phyloP scores from a whole-genome alignment of 2,113 vertebrate species.

The Antechinus stuartii region DNA sequence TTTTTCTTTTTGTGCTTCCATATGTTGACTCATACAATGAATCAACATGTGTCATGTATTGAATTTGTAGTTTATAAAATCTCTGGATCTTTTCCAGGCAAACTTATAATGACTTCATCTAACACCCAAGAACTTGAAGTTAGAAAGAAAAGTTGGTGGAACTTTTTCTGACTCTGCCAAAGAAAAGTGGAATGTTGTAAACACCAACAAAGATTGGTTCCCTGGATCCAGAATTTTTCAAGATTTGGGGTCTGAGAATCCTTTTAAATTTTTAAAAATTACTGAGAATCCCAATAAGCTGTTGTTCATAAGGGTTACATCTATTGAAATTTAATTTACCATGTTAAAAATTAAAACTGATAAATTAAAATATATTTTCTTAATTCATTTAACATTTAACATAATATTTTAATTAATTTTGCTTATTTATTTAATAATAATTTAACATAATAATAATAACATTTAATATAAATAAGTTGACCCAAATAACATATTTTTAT shows the following conservation, averaged over 20 bases:
- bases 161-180: background rate
- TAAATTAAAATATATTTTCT: background rate
- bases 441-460: background rate
- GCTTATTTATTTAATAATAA: no score
- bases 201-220: background rate
- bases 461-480: background rate
- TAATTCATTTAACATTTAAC: background rate
- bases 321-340: background rate
- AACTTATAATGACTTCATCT: background rate
- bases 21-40: background rate
- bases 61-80: background rate
- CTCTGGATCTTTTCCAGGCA: background rate
- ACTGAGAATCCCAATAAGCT: background rate
- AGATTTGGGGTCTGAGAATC: background rate
- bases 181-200: background rate
- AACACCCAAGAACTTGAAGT: background rate
- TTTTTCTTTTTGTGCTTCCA: background rate
- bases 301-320: background rate
- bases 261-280: background rate
- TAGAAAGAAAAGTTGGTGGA: background rate
- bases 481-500: background rate
- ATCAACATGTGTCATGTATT: background rate
- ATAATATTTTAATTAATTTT: no score
- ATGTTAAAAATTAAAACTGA: background rate
- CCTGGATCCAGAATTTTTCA: background rate